Evolutionary conservation across 1,140 invertebrate genomes (phyloP), one percentile per base, ranked within the genome.

Genomic region (Bombus haemorrhoidalis): DNA sequence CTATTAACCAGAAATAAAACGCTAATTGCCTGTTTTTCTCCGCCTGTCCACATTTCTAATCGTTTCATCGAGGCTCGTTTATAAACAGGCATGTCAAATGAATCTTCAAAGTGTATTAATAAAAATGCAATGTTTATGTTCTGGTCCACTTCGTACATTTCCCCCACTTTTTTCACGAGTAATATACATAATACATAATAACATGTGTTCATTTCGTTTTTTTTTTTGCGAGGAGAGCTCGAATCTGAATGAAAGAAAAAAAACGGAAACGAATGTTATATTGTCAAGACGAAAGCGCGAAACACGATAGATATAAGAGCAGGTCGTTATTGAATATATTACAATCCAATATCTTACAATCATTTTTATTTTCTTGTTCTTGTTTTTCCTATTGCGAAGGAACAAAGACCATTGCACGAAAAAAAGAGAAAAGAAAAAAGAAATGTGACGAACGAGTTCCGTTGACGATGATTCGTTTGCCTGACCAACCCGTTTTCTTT

Each of bases 41-140:
- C 64, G 28, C 66, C 37, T 81, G 81, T 77, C 64, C 34, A 77
- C 41, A 32, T 87, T 87, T 41, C 68, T 59, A 59, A 66, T 43
- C 32, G 10, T 76, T 79, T 73, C 34, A 34, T 86, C n/a, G 15
- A 64, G 72, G 39, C 71, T 84, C 69, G 64, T 71, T 87, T 77
- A 87, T 71, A 81, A 88, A 91, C 83, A 91, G 86, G 86, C 90
- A 83, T 90, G 76, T 91, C 75, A 89, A 53, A 88, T 81, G 88
- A 88, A 86, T 68, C 62, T 81, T 87, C 75, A 85, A 90, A 87
- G 53, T 92, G 88, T 92, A 91, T 89, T 89, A 93, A 92, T 92
- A 92, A 92, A 85, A 93, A 93, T 91, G 89, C 87, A 92, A 84
- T 92, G 88, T 90, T 92, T 91, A 92, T 86, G 90, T 92, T 93